Percentiles rank a stretch among this genome's conserved stretches.
Conservation (phyloP, 2,113 vertebrate genomes). For the Pithys albifrons region DNA sequence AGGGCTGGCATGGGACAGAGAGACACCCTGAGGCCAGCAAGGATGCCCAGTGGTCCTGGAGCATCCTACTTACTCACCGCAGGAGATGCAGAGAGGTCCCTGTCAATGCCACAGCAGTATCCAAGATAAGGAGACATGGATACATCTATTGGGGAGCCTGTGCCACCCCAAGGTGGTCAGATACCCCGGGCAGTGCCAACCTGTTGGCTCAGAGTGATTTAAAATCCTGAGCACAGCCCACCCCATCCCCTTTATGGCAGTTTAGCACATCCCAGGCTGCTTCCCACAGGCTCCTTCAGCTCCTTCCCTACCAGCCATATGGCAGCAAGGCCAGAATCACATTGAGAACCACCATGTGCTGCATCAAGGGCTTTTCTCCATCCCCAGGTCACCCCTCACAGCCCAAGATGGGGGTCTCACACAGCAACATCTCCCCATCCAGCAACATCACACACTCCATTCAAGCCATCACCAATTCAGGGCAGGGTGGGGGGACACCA, state of each 20-base stretch:
- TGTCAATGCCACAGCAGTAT: neutral
- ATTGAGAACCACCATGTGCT: neutral
- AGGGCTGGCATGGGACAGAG: fast-evolving
- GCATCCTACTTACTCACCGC: fast-evolving
- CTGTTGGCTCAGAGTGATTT: neutral
- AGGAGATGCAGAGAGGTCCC: neutral
- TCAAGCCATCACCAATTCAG: fast-evolving
- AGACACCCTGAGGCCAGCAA: neutral
- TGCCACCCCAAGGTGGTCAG: fast-evolving
- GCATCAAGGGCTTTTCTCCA: neutral
- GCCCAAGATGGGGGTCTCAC: neutral
- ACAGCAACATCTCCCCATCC: neutral
- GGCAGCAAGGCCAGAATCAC: neutral
- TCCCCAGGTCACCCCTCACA: neutral
- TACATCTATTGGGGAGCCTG: fast-evolving
- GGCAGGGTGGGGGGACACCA: neutral
- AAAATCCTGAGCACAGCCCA: neutral
- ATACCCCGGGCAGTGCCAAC: neutral
- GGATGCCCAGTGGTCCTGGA: neutral
- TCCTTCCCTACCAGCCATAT: neutral
- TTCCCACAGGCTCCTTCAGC: neutral
- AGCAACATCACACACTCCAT: neutral
- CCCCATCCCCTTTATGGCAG: neutral
- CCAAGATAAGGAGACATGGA: neutral
- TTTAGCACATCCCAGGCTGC: neutral